Percentiles rank a stretch among this genome's conserved stretches.
Conservation (phyloP, 2,888 invertebrate species). For the Cheilosia impressa region DNA sequence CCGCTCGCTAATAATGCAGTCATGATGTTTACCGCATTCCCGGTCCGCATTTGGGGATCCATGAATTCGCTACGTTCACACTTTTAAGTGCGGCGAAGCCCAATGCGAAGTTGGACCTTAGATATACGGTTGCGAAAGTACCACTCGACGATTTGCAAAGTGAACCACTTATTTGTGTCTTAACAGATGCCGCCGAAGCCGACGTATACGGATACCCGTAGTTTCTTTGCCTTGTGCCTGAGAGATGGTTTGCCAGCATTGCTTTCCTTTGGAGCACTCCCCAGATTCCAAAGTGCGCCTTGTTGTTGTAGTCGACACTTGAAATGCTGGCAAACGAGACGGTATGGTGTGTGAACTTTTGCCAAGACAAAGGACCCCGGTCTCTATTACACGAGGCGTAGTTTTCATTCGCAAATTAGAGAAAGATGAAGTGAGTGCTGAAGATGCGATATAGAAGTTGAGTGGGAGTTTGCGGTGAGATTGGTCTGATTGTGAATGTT, state of each 20-base stretch:
- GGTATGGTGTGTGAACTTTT: constrained; percentile 51
- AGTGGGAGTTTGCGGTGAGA: constrained; percentile 20
- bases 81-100: constrained; percentile 25
- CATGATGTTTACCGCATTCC: constrained; percentile 49
- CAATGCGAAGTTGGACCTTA: constrained; percentile 1
- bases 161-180: constrained; percentile 72
- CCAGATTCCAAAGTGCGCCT: not conserved
- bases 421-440: constrained; percentile 58
- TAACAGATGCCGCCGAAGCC: constrained; percentile 61
- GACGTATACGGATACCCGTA: constrained; percentile 2
- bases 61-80: constrained; percentile 60
- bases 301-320: constrained; percentile 1
- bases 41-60: constrained; percentile 20
- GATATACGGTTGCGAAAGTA: constrained; percentile 52
- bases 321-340: not conserved
- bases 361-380: constrained; percentile 45
- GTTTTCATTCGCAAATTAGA: constrained; percentile 56
- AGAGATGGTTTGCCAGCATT: constrained; percentile 28
- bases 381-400: constrained; percentile 54
- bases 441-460: constrained; percentile 34
- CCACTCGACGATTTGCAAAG: constrained; percentile 74
- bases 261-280: constrained; percentile 22
- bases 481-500: constrained; percentile 24
- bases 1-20: constrained; percentile 57
- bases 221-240: constrained; percentile 15